Base-by-base conservation (phyloP, 37 sponge, comb jelly and placozoan genomes). In the Hexactinellida sp. region DNA sequence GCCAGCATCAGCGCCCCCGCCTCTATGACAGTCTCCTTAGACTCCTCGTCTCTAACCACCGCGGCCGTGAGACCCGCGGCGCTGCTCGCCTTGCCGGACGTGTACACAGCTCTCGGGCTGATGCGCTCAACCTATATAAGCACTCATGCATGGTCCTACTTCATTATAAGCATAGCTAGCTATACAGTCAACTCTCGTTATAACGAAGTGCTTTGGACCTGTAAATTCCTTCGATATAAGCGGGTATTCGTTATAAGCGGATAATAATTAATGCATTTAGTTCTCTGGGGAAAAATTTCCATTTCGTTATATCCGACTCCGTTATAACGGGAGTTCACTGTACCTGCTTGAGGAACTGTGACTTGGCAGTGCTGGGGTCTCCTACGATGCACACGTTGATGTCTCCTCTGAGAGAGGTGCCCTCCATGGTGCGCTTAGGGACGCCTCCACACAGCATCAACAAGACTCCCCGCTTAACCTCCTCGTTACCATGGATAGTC, bases 11-110 rank as follows among this genome's bases (percentile, higher is more conserved):
- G 89, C 21, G 99, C 99, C n/a, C 99, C 99, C 3, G 99, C 99
- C 86, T 98, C 99, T 37, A 98, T 98, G 24, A 98, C 99, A 88
- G 93, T 95, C 92, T 98, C 99, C 30, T 90, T 89, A 28, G 92
- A 91, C 84, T 98, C 99, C 86, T 94, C 96, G 41, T 98, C 99
- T 55, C 90, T 93, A 51, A 98, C 99, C 0, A 98, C 99, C 37
- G 99, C 99, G 37, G 99, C 99, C 30, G 99, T 98, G 38, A 98
- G 90, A 84, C 99, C 99, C 85, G 99, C 99, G 37, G 99, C 99
- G 87, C 92, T 94, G 86, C 91, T 90, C 10, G 96, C 94, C 90
- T 98, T 98, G 1, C 99, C 99, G 37, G 90, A 89, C 0, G 99
- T 98, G 86, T 98, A 98, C 25, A 98, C 97, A 38, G 97, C 97